Conservation (phyloP, 2,113 vertebrate genomes). For the Prolemur simus region DNA sequence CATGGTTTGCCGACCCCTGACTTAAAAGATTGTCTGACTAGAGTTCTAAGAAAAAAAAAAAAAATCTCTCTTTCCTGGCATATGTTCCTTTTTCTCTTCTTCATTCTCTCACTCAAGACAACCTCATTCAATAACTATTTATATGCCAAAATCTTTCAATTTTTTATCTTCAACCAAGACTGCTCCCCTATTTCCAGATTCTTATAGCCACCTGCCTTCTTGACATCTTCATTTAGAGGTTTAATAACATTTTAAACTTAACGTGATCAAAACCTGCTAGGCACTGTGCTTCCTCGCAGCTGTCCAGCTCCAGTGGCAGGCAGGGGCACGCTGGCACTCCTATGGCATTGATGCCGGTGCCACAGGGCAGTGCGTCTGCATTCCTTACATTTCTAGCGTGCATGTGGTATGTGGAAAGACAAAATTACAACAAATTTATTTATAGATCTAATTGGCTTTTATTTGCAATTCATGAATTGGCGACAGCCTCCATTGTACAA, state of each 20-base stretch:
- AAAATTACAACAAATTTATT: neutral
- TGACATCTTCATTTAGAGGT: neutral
- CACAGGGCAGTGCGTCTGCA: accelerated
- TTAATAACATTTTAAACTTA: neutral
- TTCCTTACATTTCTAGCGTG: neutral
- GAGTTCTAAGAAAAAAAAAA: slow-evolving; percentile 16
- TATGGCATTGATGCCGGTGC: neutral
- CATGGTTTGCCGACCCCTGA: neutral
- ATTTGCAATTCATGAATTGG: neutral
- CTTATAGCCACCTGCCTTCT: neutral
- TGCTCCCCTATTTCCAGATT: neutral
- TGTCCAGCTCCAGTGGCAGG: neutral
- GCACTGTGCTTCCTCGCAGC: neutral
- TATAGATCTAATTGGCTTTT: neutral
- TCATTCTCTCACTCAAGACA: neutral
- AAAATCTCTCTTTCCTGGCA: neutral
- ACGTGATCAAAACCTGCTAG: neutral
- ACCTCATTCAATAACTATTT: neutral
- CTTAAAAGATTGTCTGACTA: neutral
- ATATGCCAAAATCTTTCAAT: neutral
- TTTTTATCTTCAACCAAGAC: neutral
- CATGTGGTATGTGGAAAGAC: neutral
- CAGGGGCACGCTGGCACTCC: neutral
- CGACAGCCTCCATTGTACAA: neutral
- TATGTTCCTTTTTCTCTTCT: neutral